phyloP scores from a whole-genome alignment of 2,888 invertebrate genomes.

The Tachina grossa region DNA sequence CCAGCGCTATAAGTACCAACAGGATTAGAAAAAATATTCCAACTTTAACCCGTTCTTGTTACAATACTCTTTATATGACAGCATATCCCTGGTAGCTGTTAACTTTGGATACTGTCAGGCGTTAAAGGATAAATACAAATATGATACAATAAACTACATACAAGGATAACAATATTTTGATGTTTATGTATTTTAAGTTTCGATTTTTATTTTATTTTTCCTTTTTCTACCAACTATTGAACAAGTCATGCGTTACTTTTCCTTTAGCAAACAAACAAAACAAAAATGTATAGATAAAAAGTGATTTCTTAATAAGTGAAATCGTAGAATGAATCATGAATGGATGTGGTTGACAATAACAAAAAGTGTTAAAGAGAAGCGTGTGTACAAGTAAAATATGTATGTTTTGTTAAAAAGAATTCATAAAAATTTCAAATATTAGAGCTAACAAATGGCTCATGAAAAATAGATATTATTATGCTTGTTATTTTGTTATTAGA shows the following conservation, averaged over 20 bases:
- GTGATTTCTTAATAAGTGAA: conserved; percentile 11
- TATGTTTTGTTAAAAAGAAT: background rate
- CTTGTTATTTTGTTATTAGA: too few species aligned
- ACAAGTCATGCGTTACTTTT: background rate
- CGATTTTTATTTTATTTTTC: background rate
- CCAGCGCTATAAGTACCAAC: too few species aligned
- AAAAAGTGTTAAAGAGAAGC: background rate
- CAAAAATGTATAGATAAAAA: background rate
- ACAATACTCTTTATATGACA: too few species aligned
- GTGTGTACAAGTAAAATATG: background rate
- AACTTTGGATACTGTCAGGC: background rate
- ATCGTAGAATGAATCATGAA: conserved; percentile 1
- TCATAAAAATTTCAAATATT: background rate
- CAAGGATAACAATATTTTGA: conserved; percentile 3
- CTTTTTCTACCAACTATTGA: background rate
- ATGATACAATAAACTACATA: conserved; percentile 4
- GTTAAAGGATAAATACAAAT: conserved; percentile 31
- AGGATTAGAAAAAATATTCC: too few species aligned
- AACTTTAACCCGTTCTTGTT: too few species aligned
- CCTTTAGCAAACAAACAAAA: background rate
- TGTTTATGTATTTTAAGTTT: conserved; percentile 14
- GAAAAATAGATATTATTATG: background rate
- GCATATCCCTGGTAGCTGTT: too few species aligned
- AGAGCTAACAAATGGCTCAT: background rate
- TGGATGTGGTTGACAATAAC: conserved; percentile 8